phyloP scores from a whole-genome alignment of 2,113 vertebrate species.

The Lamprotornis superbus region DNA sequence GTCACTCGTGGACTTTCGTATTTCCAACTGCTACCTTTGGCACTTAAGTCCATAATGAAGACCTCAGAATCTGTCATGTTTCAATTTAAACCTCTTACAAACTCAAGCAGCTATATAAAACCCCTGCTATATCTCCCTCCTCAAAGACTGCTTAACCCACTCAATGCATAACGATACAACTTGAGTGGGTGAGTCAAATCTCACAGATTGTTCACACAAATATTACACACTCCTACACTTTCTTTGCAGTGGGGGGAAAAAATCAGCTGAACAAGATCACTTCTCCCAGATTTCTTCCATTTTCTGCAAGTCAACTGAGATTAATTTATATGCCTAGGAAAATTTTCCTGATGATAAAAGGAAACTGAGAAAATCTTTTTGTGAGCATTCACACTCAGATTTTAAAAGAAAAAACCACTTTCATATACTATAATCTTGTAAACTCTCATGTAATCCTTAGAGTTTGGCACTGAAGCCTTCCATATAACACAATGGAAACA shows the following conservation, averaged over 20 bases:
- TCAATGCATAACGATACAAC: neutral
- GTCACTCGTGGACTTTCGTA: neutral
- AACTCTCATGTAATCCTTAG: neutral
- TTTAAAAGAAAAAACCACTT: neutral
- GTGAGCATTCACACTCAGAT: neutral
- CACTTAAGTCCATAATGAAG: neutral
- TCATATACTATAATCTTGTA: neutral
- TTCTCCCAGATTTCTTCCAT: neutral
- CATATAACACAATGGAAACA: neutral
- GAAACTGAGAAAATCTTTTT: neutral
- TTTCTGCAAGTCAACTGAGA: neutral
- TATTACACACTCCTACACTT: constrained; percentile 11
- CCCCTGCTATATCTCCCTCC: neutral
- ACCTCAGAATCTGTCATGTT: neutral
- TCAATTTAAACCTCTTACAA: neutral
- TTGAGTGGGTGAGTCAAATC: constrained; percentile 12
- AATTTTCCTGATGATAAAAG: neutral
- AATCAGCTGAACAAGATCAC: neutral
- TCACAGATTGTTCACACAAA: constrained; percentile 18
- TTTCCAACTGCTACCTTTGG: neutral
- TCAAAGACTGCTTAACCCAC: neutral
- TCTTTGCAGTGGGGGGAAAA: neutral
- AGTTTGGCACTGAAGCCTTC: constrained; percentile 8
- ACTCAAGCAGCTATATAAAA: neutral
- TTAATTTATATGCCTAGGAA: neutral